These are phyloP conservation scores for Sweltsa coloradensis DNA, from an alignment of 1,140 invertebrate genomes.

Conservation along the genomic window DNA sequence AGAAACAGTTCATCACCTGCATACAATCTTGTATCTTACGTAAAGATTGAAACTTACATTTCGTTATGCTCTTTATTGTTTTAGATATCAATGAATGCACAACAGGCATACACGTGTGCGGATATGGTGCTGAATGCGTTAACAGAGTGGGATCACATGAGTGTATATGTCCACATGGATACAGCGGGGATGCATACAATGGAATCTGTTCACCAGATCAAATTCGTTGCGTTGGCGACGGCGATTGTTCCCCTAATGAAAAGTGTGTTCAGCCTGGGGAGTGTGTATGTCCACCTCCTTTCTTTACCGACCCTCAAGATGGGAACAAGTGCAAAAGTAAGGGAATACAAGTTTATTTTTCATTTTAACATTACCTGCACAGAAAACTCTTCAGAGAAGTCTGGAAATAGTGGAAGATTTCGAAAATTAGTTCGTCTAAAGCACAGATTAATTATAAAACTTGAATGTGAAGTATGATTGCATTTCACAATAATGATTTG, in stretches of 20 bases:
- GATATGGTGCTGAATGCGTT: constrained; percentile 73
- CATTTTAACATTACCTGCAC: no score
- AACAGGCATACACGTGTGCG: constrained; percentile 61
- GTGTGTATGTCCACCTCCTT: constrained; percentile 79
- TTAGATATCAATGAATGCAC: constrained; percentile 70
- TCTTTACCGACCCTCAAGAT: constrained; percentile 65
- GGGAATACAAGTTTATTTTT: constrained; percentile 16
- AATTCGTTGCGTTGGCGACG: constrained; percentile 64
- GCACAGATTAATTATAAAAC: no score
- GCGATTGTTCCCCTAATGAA: constrained; percentile 74
- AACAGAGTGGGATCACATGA: constrained; percentile 66
- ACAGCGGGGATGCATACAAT: constrained; percentile 44
- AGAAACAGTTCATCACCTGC: constrained; percentile 1
- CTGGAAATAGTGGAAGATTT: no score
- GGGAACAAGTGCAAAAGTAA: constrained; percentile 73
- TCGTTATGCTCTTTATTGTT: constrained; percentile 1
- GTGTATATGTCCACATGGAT: constrained; percentile 70
- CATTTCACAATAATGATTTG: no score
- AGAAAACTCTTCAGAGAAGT: no score
- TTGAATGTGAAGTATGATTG: no score
- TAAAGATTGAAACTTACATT: neutral
- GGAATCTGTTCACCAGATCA: constrained; percentile 63
- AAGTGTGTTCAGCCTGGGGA: constrained; percentile 82
- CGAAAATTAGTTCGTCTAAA: no score
- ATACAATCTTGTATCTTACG: neutral